Evolutionary conservation across 2,113 vertebrate species (phyloP), one percentile per base, ranked within the genome.

Genomic region (Myotis yumanensis): DNA sequence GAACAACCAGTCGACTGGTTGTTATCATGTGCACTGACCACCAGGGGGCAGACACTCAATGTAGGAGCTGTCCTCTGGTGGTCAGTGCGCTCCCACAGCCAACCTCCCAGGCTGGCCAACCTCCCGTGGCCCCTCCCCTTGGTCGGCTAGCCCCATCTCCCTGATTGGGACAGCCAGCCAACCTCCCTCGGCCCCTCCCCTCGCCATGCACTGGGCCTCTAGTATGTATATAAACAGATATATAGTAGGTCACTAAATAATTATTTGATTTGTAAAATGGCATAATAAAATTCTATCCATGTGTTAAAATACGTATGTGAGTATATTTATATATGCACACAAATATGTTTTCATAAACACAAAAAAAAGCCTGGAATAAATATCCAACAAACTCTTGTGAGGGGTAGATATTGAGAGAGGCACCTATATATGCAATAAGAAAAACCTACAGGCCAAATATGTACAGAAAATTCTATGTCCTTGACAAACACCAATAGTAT

Each of bases 231-330:
- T 22, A 69, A 59, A 91, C 3, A 43, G 10, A 76, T 52, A 22
- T 35, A 8, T 1, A 72, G 11, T 54, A 71, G 14, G 18, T 30
- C 72, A 88, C 86, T 79, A 66, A 92, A 64, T 76, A 81, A 79
- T 14, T 66, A 85, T 62, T 88, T 91, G 17, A 75, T 51, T 69
- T 73, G 17, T 64, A 68, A 11, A 51, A 14, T 15, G 32, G 57
- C 68, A 71, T 48, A 52, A 87, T 37, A 96, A 94, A 90, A 84
- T 73, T 82, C 11, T 75, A 73, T 1, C 30, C 30, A 28, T 59
- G 4, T 48, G 6, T 54, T 84, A 84, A 94, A 96, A 79, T 73
- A 94, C 40, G 35, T 68, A 87, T 30, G 15, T 37, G 14, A 95
- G 18, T 35, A 0, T 48, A 91, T 69, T 83, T 83, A 79, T 40